Evolutionary conservation across 2,113 vertebrate genomes (phyloP).

Genomic region (Scopus umbretta): DNA sequence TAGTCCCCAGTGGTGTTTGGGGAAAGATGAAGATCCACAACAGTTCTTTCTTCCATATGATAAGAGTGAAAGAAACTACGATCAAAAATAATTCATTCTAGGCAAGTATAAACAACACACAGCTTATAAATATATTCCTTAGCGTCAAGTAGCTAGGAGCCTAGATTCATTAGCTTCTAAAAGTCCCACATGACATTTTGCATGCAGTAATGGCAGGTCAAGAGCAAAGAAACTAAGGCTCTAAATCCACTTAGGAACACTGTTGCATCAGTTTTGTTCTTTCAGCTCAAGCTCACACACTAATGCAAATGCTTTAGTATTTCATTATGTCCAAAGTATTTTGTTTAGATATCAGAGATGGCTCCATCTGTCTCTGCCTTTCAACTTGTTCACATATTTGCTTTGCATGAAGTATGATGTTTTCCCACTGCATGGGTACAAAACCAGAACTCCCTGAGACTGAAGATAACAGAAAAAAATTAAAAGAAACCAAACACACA

Average conservation of each 20-base stretch:
- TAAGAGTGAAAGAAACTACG: background rate
- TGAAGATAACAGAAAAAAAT: background rate
- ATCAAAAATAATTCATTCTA: background rate
- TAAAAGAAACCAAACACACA: background rate
- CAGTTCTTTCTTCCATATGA: background rate
- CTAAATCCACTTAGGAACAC: background rate
- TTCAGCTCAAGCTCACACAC: background rate
- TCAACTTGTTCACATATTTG: constrained; percentile 14
- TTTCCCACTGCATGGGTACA: background rate
- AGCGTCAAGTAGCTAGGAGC: background rate
- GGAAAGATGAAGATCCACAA: background rate
- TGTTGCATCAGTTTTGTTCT: constrained; percentile 18
- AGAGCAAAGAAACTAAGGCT: background rate
- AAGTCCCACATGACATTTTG: background rate
- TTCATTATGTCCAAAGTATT: background rate
- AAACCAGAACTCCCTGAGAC: background rate
- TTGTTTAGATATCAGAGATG: constrained; percentile 18
- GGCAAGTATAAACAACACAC: background rate
- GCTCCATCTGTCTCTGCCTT: constrained; percentile 51
- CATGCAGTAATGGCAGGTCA: background rate
- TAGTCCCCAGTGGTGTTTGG: background rate
- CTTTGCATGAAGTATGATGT: background rate
- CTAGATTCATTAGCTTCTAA: background rate
- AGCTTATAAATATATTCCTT: background rate
- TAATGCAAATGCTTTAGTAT: constrained; percentile 13